A percentile compares a stretch with the other conserved stretches of the same genome.
These are phyloP conservation scores for Spondyliosoma cantharus DNA, from an alignment of 2,797 vertebrate species.

Conservation along the genomic window DNA sequence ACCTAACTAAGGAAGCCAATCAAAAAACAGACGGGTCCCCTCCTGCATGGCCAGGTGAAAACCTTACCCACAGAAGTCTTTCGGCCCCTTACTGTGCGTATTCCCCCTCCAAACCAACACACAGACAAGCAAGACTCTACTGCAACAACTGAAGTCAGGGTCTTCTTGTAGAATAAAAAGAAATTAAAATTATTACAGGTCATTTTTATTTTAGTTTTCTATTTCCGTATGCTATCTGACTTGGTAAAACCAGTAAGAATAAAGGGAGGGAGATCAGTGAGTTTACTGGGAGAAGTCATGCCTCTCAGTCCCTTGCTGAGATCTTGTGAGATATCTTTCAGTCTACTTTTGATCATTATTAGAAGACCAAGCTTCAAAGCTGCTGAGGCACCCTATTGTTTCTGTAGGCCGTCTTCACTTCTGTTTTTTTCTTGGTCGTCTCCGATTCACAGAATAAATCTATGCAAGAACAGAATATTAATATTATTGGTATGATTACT, in stretches of 20 bases:
- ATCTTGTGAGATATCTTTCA: conserved; percentile 38
- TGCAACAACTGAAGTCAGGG: background rate
- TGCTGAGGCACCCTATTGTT: conserved; percentile 42
- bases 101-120: background rate
- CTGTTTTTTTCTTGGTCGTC: background rate
- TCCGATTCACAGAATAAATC: conserved; percentile 7
- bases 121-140: background rate
- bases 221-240: conserved; percentile 20
- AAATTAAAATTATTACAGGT: conserved; percentile 5
- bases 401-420: conserved; percentile 5
- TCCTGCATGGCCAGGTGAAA: background rate
- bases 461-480: background rate
- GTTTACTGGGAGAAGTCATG: conserved; percentile 37
- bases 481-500: background rate
- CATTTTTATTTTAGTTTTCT: conserved; percentile 25
- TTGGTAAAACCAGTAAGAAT: conserved; percentile 38
- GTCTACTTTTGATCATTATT: conserved; percentile 61
- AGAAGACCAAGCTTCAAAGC: conserved; percentile 53
- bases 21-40: background rate
- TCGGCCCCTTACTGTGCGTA: background rate
- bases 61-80: background rate
- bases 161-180: conserved; percentile 7
- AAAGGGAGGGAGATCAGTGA: conserved; percentile 48
- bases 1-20: background rate
- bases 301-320: conserved; percentile 33